These are phyloP conservation scores for Melitaea athalia DNA, from an alignment of 2,888 invertebrate species.

Conservation along the genomic window DNA sequence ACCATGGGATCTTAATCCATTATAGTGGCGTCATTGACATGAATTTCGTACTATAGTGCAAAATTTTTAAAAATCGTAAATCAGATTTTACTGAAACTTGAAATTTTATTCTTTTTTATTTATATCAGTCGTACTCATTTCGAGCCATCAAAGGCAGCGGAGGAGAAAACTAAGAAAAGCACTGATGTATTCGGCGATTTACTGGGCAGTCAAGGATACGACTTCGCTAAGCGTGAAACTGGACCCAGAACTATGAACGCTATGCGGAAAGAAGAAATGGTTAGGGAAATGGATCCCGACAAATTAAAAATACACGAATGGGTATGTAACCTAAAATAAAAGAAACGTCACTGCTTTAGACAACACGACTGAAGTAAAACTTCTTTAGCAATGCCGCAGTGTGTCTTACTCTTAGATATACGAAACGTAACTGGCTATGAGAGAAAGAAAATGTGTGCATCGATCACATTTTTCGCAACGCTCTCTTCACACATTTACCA, in stretches of 20 bases:
- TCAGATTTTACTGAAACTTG: background rate
- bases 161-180: constrained; percentile 73
- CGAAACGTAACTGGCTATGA: too few relatives aligned
- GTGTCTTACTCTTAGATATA: too few relatives aligned
- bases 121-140: constrained; percentile 87
- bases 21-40: too few relatives aligned
- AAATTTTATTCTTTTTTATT: constrained; percentile 9
- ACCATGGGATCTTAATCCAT: too few relatives aligned
- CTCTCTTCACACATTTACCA: too few relatives aligned
- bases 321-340: constrained; percentile 74
- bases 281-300: constrained; percentile 95
- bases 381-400: too few relatives aligned
- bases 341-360: background rate
- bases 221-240: constrained; percentile 88
- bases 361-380: background rate
- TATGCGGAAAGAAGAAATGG: constrained; percentile 94
- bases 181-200: constrained; percentile 94
- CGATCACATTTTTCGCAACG: too few relatives aligned
- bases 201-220: constrained; percentile 94
- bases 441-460: too few relatives aligned
- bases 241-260: constrained; percentile 95
- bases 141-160: constrained; percentile 75
- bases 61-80: too few relatives aligned
- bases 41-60: too few relatives aligned
- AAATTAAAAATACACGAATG: constrained; percentile 91